Evolutionary conservation across 35 echinoderm and acorn worm species (phyloP).

Genomic region (Patiria miniata): DNA sequence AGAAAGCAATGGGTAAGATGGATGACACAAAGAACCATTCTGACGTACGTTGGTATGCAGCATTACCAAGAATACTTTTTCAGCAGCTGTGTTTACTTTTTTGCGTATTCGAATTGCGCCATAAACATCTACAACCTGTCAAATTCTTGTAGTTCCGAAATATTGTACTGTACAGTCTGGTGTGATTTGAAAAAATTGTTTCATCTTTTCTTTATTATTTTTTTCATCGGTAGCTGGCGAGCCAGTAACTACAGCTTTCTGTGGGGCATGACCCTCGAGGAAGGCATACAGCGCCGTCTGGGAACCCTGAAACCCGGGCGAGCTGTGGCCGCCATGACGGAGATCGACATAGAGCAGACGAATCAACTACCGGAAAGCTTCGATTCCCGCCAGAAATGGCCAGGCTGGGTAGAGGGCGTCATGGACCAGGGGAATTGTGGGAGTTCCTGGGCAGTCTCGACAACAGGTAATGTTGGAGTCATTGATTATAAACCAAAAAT

Average conservation of each 20-base stretch:
- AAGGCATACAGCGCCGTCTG: constrained; percentile 45
- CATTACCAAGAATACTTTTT: too few species aligned
- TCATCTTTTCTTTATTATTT: background rate
- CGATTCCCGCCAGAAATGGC: constrained; percentile 87
- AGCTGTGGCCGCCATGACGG: constrained; percentile 55
- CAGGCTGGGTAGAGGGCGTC: constrained; percentile 64
- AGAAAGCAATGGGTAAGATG: constrained; percentile 48
- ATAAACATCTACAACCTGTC: too few species aligned
- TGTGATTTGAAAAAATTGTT: too few species aligned
- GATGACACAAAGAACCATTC: too few species aligned
- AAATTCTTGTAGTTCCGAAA: too few species aligned
- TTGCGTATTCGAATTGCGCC: too few species aligned
- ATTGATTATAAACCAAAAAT: background rate
- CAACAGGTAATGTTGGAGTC: constrained; percentile 44
- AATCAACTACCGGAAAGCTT: constrained; percentile 66
- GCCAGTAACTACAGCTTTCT: constrained; percentile 68
- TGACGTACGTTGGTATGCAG: too few species aligned
- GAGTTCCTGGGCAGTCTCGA: constrained; percentile 95
- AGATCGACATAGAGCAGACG: constrained; percentile 55
- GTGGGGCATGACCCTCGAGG: constrained; percentile 52
- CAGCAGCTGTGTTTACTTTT: too few species aligned
- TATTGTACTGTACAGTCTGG: too few species aligned
- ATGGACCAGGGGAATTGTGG: constrained; percentile 94
- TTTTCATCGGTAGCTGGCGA: constrained; percentile 53
- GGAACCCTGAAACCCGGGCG: constrained; percentile 60